These are phyloP conservation scores for Limosa lapponica DNA, from an alignment of 2,797 vertebrate genomes.

Conservation along the genomic window DNA sequence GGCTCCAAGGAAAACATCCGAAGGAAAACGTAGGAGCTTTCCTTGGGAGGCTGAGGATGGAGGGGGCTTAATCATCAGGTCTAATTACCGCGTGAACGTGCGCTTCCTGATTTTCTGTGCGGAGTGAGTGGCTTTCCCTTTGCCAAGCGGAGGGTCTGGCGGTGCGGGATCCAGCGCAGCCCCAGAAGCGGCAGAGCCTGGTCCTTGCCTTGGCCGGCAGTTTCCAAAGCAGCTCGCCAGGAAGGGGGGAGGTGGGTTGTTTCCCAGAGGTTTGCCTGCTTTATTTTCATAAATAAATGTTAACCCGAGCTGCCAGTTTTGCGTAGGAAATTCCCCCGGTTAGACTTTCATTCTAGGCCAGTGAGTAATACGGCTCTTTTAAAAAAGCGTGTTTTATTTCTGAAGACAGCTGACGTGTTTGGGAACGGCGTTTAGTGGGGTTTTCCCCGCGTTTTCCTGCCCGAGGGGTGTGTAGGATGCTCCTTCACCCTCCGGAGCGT, in stretches of 20 bases:
- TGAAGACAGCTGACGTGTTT: not conserved
- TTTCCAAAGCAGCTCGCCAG: not conserved
- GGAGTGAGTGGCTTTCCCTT: not conserved
- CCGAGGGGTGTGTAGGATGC: fast-evolving
- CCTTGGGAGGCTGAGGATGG: not conserved
- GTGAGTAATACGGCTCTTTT: not conserved
- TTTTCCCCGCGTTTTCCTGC: not conserved
- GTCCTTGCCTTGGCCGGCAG: not conserved
- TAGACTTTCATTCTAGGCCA: not conserved
- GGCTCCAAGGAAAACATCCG: not conserved
- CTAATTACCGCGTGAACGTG: not conserved
- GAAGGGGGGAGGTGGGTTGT: not conserved
- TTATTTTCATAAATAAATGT: not conserved
- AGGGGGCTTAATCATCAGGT: not conserved
- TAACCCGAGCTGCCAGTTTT: not conserved
- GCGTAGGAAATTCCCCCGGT: not conserved
- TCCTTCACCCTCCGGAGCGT: fast-evolving
- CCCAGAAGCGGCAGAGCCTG: not conserved
- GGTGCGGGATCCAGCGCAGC: fast-evolving
- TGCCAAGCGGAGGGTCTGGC: fast-evolving
- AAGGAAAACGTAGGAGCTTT: not conserved
- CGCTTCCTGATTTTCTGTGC: not conserved
- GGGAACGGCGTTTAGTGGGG: not conserved
- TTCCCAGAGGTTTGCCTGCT: not conserved
- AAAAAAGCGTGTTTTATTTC: not conserved